These are phyloP conservation scores for Vollenhovia emeryi DNA, from an alignment of 1,140 invertebrate genomes.

Conservation along the genomic window DNA sequence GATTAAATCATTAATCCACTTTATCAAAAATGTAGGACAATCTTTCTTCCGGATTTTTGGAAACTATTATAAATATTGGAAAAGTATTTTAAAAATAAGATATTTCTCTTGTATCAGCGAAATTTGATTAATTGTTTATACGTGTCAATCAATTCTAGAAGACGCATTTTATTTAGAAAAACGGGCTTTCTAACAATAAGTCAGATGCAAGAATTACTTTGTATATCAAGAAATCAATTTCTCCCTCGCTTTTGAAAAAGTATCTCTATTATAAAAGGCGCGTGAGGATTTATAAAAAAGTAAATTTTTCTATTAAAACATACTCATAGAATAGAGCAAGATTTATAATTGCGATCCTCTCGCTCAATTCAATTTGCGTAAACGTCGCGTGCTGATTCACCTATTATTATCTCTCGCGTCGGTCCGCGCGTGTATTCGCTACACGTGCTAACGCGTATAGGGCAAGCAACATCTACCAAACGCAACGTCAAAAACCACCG, in stretches of 20 bases:
- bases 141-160: neutral
- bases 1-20: neutral
- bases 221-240: neutral
- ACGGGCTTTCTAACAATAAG: neutral
- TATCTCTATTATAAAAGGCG: neutral
- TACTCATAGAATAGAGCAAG: neutral
- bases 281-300: neutral
- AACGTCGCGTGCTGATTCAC: neutral
- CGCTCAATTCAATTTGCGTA: neutral
- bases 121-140: neutral
- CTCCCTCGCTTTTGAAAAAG: neutral
- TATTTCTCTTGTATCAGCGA: neutral
- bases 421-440: neutral
- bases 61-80: too few relatives aligned
- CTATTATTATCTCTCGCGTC: slow-evolving; percentile 21
- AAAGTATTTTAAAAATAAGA: neutral
- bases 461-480: neutral
- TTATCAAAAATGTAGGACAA: neutral
- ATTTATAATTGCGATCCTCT: neutral
- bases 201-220: neutral
- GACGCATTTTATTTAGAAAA: neutral
- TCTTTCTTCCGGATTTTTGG: neutral
- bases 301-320: neutral
- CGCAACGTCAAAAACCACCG: slow-evolving; percentile 1
- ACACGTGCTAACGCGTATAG: neutral